Conservation (phyloP, 2,113 vertebrate genomes). For the Rhineura floridana region DNA sequence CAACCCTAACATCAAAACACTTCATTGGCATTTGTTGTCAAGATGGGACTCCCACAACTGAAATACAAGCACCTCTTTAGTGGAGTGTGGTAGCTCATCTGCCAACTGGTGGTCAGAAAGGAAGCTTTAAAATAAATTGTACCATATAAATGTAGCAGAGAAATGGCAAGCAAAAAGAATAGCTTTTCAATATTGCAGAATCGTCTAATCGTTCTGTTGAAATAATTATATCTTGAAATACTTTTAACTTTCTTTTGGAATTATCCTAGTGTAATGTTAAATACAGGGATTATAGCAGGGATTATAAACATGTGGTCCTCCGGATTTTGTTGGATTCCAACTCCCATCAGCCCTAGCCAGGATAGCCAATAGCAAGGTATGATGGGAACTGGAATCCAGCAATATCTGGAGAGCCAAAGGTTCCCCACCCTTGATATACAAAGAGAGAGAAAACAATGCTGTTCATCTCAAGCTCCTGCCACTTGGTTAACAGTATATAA, state of each 20-base stretch:
- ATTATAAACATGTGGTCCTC: too few relatives aligned
- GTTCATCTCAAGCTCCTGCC: background rate
- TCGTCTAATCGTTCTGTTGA: background rate
- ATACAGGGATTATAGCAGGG: too few relatives aligned
- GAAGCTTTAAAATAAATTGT: background rate
- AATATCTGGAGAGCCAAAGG: too few relatives aligned
- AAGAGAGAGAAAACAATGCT: background rate
- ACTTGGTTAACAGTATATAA: background rate
- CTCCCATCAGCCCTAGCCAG: too few relatives aligned
- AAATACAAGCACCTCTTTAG: background rate
- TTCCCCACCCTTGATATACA: too few relatives aligned
- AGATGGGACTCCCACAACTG: background rate
- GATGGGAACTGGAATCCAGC: too few relatives aligned
- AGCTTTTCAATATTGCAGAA: background rate
- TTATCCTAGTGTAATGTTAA: conserved; percentile 19
- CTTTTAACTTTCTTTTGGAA: conserved; percentile 19
- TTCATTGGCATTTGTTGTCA: background rate
- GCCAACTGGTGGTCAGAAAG: conserved; percentile 4
- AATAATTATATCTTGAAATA: background rate
- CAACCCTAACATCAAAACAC: background rate
- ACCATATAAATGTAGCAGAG: background rate
- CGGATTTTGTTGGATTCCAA: too few relatives aligned
- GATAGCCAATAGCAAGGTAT: too few relatives aligned
- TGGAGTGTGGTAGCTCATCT: background rate
- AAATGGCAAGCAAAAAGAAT: conserved; percentile 7